Base-by-base conservation (phyloP, 2,888 invertebrate genomes). In the Chalcis sispes region DNA sequence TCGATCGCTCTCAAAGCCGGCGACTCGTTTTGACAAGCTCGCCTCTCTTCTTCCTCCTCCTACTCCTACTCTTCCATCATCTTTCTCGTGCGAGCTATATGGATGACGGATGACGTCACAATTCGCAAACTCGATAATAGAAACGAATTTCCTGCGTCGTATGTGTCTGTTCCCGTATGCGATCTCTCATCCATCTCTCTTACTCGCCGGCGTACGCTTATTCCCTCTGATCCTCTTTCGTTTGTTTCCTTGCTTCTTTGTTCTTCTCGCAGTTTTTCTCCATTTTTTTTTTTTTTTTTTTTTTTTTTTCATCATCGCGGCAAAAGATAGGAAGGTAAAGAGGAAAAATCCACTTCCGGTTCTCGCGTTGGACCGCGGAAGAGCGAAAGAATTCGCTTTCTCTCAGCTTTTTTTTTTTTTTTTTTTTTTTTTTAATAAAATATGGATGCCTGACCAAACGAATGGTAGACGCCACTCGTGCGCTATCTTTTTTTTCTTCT, bases 81-180 rank as follows among this genome's bases (percentile, higher is more conserved):
- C 50, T 20, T 20, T 20, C 50, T 46, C 36, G 36, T 36, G 29
- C 48, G 18, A 29, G n/a, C n/a, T n/a, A n/a, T n/a, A n/a, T n/a
- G 36, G 77, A 75, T 81, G 81, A 80, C 79, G 76, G 78, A 80
- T 80, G 80, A 83, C 82, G 83, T 83, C 81, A 82, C 82, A 84
- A 85, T 82, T 80, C 81, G 79, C 79, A 76, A 76, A 75, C 75
- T 74, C 77, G 82, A 83, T 85, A 83, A 83, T 83, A 83, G 81
- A 84, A 85, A 83, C 83, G 84, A 85, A 85, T 85, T 85, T 85
- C 83, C 85, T 80, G 82, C 80, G 81, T 82, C 82, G 83, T 84
- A 82, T 15, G 18, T 48, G 29, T 67, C 58, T 29, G 25, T 67
- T 32, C 32, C 58, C 61, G 5, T 65, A 20, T 27, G 52, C 20